Conservation (phyloP, 2,888 invertebrate genomes). For the Pedicia rivosa region DNA sequence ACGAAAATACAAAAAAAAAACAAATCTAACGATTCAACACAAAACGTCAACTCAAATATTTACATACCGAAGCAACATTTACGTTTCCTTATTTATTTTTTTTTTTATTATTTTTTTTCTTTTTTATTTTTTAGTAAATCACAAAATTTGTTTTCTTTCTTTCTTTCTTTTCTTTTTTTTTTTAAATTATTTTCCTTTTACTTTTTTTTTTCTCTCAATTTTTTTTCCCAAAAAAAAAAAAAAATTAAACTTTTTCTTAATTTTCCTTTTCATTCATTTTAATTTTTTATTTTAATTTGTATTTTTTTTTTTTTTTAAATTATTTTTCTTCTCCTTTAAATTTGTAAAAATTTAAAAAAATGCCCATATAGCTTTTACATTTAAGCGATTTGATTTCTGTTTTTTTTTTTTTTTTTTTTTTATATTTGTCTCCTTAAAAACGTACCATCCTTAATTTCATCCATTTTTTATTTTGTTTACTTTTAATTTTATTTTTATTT, state of each 20-base stretch:
- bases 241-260: no score
- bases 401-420: constrained; percentile 10
- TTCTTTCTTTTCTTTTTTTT: not conserved
- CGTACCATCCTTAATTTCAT: constrained; percentile 10
- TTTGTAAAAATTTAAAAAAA: constrained; percentile 12
- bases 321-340: constrained; percentile 9
- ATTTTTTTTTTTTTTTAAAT: constrained; percentile 6
- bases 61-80: constrained; percentile 15
- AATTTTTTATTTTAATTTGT: constrained; percentile 3
- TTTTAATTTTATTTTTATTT: constrained; percentile 10
- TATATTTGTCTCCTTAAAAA: constrained; percentile 9
- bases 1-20: no score
- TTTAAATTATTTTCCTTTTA: not conserved
- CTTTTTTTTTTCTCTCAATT: not conserved
- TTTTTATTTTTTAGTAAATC: constrained; percentile 3
- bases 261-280: not conserved
- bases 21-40: no score
- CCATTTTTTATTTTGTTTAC: constrained; percentile 13
- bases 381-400: constrained; percentile 13
- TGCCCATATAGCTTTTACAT: constrained; percentile 31
- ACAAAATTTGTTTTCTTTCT: not conserved
- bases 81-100: constrained; percentile 7
- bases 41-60: no score
- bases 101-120: constrained; percentile 5
- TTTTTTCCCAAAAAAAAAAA: not conserved